Conservation (phyloP, 2,888 invertebrate genomes). For the Hyposoter dolosus region DNA sequence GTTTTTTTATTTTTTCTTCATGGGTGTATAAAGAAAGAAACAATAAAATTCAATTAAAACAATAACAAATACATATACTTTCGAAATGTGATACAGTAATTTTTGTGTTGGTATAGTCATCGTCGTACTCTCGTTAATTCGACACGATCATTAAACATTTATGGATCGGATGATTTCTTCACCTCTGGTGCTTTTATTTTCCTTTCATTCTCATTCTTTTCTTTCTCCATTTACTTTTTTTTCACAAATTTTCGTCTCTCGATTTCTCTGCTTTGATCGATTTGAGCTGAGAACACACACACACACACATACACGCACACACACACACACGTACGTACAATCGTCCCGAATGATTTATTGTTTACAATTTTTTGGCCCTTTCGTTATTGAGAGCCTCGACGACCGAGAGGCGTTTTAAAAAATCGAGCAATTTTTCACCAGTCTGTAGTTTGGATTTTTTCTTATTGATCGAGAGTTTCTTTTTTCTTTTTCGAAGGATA, state of each 20-base stretch:
- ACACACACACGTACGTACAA: constrained; percentile 1
- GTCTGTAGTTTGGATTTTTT: background rate
- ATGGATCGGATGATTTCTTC: constrained; percentile 78
- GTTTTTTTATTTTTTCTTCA: background rate
- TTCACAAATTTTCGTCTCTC: constrained; percentile 49
- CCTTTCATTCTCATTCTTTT: constrained; percentile 47
- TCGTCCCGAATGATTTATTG: constrained; percentile 43
- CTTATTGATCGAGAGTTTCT: background rate
- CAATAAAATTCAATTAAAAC: constrained; percentile 83
- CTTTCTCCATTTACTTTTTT: no score
- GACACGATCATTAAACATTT: constrained; percentile 71
- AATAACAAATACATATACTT: constrained; percentile 85
- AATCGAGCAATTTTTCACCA: constrained; percentile 21
- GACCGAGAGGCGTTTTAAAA: constrained; percentile 12
- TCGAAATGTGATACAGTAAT: constrained; percentile 84
- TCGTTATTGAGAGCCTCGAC: background rate
- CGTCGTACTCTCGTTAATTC: constrained; percentile 71
- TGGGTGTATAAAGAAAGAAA: constrained; percentile 38
- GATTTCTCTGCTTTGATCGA: constrained; percentile 30
- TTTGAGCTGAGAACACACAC: constrained; percentile 30
- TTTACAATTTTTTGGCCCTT: constrained; percentile 14
- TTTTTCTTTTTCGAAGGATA: background rate
- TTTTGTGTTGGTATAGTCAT: constrained; percentile 78
- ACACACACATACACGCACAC: constrained; percentile 13
- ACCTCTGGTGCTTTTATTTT: constrained; percentile 69